Conservation (phyloP, 2,113 vertebrate genomes). For the Hippocampus abdominalis region DNA sequence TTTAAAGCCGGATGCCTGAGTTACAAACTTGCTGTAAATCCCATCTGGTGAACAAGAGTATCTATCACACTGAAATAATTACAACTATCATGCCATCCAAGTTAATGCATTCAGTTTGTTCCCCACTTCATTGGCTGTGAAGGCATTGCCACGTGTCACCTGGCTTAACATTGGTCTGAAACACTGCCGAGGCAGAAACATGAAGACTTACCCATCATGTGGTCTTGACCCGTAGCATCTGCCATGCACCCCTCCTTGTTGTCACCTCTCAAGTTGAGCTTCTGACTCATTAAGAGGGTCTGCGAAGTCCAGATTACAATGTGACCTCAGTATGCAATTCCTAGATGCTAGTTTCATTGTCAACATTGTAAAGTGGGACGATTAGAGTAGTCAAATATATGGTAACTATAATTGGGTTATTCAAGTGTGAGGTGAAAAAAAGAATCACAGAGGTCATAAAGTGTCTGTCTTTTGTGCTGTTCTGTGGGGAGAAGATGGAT, state of each 20-base stretch:
- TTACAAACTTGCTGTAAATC: conserved; percentile 7
- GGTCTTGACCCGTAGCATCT: conserved; percentile 79
- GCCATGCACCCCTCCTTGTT: conserved; percentile 68
- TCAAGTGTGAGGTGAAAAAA: conserved; percentile 30
- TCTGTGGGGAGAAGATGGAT: conserved; percentile 72
- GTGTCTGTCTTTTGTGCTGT: conserved; percentile 61
- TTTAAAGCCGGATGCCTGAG: conserved; percentile 16
- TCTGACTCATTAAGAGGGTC: conserved; percentile 72
- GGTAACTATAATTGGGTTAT: conserved; percentile 38
- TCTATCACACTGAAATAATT: conserved; percentile 11
- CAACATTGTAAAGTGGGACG: neutral
- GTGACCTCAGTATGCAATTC: neutral
- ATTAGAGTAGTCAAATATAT: neutral
- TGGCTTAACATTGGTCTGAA: conserved; percentile 25
- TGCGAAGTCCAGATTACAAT: conserved; percentile 30
- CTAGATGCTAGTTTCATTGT: neutral
- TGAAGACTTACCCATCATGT: conserved; percentile 75
- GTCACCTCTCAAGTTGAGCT: conserved; percentile 69
- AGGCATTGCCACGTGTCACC: conserved; percentile 30
- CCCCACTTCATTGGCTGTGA: conserved; percentile 12
- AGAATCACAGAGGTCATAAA: conserved; percentile 41
- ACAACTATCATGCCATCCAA: conserved; percentile 28
- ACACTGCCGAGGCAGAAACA: neutral
- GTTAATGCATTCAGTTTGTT: conserved; percentile 25
- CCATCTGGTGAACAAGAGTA: conserved; percentile 4